These are phyloP conservation scores for Patella vulgata DNA, from an alignment of 1,140 invertebrate genomes.

Conservation along the genomic window DNA sequence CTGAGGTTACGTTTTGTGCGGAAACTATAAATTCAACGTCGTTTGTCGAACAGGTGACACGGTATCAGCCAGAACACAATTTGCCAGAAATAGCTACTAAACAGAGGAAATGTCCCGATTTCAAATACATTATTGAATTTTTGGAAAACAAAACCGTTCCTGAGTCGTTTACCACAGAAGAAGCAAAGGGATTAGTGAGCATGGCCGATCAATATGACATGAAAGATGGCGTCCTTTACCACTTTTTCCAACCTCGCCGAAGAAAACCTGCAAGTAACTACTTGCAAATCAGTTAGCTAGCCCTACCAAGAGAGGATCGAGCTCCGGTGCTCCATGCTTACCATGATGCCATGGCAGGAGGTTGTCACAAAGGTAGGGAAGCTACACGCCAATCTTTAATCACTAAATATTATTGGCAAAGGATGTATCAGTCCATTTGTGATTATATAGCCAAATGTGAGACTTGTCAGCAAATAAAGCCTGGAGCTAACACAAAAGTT, in stretches of 20 bases:
- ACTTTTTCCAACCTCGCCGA: constrained; percentile 22
- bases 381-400: no score
- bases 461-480: no score
- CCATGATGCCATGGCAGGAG: constrained; percentile 27
- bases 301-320: constrained; percentile 21
- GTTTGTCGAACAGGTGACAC: no score
- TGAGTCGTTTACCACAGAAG: neutral
- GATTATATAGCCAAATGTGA: no score
- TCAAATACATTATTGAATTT: neutral
- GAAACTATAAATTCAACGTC: no score
- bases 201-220: constrained; percentile 22
- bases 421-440: no score
- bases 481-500: no score
- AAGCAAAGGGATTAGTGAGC: neutral
- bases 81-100: neutral
- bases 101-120: neutral
- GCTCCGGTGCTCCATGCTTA: constrained; percentile 16
- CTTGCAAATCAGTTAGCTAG: constrained; percentile 14
- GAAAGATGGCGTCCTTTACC: constrained; percentile 27
- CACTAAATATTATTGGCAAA: no score
- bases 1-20: no score
- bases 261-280: constrained; percentile 17
- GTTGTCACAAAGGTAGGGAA: no score
- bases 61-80: no score
- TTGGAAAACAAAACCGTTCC: constrained; percentile 1